Base-by-base conservation (phyloP, 2,797 vertebrate genomes). In the Takifugu ocellatus region DNA sequence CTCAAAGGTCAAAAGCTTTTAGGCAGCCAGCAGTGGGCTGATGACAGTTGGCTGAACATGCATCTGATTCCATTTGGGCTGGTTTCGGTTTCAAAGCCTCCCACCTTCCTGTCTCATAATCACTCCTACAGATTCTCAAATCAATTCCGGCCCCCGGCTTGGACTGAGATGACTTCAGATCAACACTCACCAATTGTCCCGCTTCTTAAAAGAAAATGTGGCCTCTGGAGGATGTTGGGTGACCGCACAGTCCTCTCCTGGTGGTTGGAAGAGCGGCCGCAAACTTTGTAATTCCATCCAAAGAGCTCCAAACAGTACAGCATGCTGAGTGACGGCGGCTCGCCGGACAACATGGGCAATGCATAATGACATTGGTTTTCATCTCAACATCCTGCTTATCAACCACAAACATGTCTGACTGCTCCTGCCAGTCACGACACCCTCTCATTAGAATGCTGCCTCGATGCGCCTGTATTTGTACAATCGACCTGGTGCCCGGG, bases 31-130 rank as follows among this genome's bases (percentile, higher is more conserved):
- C 65, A 67, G 84, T 82, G 70, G 87, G 81, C 74, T 53, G 80
- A 80, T 59, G 79, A 78, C 66, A 36, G 85, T 85, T 83, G 79
- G 83, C 82, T 87, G 74, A 68, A 73, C 73, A 70, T 72, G 78
- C 84, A 82, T 86, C 71, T 82, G 80, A 86, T 81, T 85, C 82
- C 85, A 83, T 79, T 79, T 78, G 79, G 80, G 80, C 70, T 73
- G 72, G 82, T 90, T 89, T 90, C 87, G 75, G 79, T 90, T 87
- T 87, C 87, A 80, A 66, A 76, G 79, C 84, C 85, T 85, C 87
- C 85, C 84, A 88, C 87, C 87, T 88, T 84, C 87, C 83, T 88
- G 80, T 84, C 84, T 81, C 75, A 75, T 73, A 77, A 76, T 77
- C 72, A 78, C 87, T 86, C 86, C 84, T 74, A 85, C 86, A 77